Conservation (phyloP, 1,140 invertebrate genomes). For the Diabrotica virgifera region DNA sequence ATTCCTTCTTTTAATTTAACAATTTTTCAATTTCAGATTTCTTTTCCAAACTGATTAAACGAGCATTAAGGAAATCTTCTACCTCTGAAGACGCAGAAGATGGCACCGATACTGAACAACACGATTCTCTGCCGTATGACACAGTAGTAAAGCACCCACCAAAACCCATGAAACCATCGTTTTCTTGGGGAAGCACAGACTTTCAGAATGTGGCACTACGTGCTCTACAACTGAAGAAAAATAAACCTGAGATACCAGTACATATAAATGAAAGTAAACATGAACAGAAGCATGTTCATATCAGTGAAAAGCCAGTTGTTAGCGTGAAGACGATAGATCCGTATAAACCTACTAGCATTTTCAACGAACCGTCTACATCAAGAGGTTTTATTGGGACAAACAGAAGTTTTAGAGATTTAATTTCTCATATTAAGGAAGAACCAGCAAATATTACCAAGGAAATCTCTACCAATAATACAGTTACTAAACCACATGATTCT, state of each 20-base stretch:
- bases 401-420: not conserved
- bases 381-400: not conserved
- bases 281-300: not conserved
- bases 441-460: not conserved
- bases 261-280: not conserved
- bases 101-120: conserved; percentile 63
- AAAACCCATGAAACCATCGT: conserved; percentile 15
- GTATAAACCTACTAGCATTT: not conserved
- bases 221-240: conserved; percentile 21
- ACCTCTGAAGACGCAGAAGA: conserved; percentile 58
- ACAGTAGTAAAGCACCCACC: conserved; percentile 19
- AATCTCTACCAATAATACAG: not conserved
- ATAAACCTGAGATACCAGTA: not conserved
- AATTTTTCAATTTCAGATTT: conserved; percentile 50
- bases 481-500: not conserved
- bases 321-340: not conserved
- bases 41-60: conserved; percentile 61
- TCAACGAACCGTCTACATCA: not conserved
- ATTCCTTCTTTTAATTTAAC: not conserved
- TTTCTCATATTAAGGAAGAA: not conserved
- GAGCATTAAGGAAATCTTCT: conserved; percentile 58
- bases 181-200: conserved; percentile 23
- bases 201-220: conserved; percentile 20
- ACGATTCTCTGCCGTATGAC: conserved; percentile 63
- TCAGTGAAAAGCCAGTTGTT: not conserved